Evolutionary conservation across 2,888 invertebrate species (phyloP), one percentile per base, ranked within the genome.

Genomic region (Orthonychiurus folsomi): DNA sequence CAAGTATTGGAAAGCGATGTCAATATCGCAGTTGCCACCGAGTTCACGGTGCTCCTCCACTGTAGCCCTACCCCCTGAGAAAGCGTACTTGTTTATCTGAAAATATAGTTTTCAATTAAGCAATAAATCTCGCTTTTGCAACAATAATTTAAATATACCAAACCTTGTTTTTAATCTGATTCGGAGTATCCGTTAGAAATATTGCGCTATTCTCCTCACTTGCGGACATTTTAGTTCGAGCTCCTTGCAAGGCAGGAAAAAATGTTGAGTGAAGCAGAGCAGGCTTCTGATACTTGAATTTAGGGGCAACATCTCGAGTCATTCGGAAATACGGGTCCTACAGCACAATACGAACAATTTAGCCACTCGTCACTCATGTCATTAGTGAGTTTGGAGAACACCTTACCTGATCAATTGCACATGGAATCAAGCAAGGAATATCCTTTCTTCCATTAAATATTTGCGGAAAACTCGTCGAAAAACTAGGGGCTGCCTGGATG

Each of bases 311-410:
- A 79, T 99, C 99, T 60, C 99, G 83, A 0, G 94, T 89, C 96
- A 99, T 95, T 37, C 99, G 84, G 79, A 99, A 99, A 79, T 97
- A 99, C 0, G 99, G 99, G 80, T 99, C 99, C 83, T 84, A 74
- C 24, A 73, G 70, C 24, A 37, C 62, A 25, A 54, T n/a, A 62
- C 53, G 55, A 15, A 5, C 12, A 15, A 15, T 53, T 12, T 5
- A 20, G 5, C 20, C 21, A 12, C 9, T 53, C 20, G 5, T 12
- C 53, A 20, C 20, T 15, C 21, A n/a, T 53, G 53, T 9, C 12
- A 57, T 9, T 27, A 27, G 2, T 27, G n/a, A 57, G 28, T 12
- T 15, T 53, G 53, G n/a, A n/a, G n/a, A n/a, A 53, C 12, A 53
- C 12, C 50, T 48, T 73, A 83, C 83, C 79, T 99, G 99, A 81